Evolutionary conservation across 1,140 invertebrate genomes (phyloP).

Genomic region (Temnothorax longispinosus): DNA sequence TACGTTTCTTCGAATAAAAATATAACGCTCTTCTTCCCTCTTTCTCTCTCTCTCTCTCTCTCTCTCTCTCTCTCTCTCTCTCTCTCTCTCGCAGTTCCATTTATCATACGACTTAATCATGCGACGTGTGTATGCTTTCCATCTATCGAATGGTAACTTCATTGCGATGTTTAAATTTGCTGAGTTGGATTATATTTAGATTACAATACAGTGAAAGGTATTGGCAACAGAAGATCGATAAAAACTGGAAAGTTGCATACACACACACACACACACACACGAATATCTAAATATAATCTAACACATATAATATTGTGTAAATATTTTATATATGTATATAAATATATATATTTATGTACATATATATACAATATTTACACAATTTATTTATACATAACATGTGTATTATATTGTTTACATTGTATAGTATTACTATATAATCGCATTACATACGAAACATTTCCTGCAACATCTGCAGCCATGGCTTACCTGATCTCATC

Average conservation of each 20-base stretch:
- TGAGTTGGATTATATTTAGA: slow-evolving; percentile 27
- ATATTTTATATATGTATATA: too few relatives aligned
- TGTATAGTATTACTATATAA: slow-evolving; percentile 22
- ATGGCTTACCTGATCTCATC: slow-evolving; percentile 47
- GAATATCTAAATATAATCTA: too few relatives aligned
- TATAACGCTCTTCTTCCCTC: slow-evolving; percentile 55
- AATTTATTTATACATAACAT: background rate
- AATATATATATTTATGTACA: too few relatives aligned
- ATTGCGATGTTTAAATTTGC: background rate
- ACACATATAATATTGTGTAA: too few relatives aligned
- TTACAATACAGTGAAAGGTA: background rate
- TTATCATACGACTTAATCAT: slow-evolving; percentile 75
- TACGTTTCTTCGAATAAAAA: slow-evolving; percentile 66
- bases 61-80: background rate
- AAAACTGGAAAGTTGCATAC: background rate
- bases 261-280: too few relatives aligned
- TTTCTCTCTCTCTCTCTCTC: too few relatives aligned
- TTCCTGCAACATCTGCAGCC: slow-evolving; percentile 48
- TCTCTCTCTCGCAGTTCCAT: slow-evolving; percentile 62
- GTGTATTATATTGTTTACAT: background rate
- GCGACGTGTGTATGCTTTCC: slow-evolving; percentile 29
- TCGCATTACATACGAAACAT: slow-evolving; percentile 38
- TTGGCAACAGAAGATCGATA: background rate
- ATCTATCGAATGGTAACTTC: background rate
- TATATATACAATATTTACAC: background rate